Evolutionary conservation across 2,888 invertebrate genomes (phyloP).

Genomic region (Nephrotoma appendiculata): DNA sequence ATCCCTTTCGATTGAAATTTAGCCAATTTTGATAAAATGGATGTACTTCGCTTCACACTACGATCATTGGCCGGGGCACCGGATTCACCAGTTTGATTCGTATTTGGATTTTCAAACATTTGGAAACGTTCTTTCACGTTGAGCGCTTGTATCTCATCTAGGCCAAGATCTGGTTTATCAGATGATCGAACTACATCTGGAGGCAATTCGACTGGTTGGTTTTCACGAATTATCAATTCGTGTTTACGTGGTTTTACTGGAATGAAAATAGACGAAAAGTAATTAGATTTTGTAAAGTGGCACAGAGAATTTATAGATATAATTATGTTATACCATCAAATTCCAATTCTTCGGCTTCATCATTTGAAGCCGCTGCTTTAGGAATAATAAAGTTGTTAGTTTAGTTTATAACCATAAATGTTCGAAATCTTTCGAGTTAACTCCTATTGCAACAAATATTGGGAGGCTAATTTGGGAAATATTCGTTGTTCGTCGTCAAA

Average conservation of each 20-base stretch:
- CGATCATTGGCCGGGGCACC: conserved; percentile 27
- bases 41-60: conserved; percentile 50
- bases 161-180: conserved; percentile 70
- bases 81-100: conserved; percentile 17
- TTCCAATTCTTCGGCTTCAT: neutral
- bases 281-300: neutral
- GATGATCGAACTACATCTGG: conserved; percentile 87
- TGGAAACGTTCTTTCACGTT: conserved; percentile 77
- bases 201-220: conserved; percentile 76
- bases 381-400: neutral
- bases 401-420: neutral
- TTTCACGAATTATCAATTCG: conserved; percentile 83
- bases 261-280: conserved; percentile 6
- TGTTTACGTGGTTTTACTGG: conserved; percentile 56
- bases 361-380: neutral
- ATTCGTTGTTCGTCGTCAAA: too few relatives aligned
- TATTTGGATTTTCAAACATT: conserved; percentile 49
- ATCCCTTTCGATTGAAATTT: conserved; percentile 65
- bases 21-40: conserved; percentile 65
- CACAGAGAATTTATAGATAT: too few relatives aligned
- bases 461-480: too few relatives aligned
- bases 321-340: neutral
- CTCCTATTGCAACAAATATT: too few relatives aligned
- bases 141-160: conserved; percentile 64
- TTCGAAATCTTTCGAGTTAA: too few relatives aligned